Evolutionary conservation across 2,888 invertebrate species (phyloP).

Genomic region (Lagria hirta): DNA sequence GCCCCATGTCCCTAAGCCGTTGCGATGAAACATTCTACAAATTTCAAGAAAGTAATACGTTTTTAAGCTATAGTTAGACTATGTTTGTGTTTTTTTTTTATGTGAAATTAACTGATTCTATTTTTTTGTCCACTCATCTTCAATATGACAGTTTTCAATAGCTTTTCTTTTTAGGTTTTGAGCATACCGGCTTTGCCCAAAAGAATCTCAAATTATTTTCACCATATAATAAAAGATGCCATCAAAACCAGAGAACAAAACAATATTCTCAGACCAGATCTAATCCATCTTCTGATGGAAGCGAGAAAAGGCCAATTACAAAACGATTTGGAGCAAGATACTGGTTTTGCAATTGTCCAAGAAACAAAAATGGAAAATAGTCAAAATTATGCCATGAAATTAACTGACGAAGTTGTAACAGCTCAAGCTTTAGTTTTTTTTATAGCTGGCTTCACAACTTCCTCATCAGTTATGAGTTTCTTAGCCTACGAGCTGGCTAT

Average conservation of each 20-base stretch:
- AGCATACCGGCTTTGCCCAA: conserved; percentile 15
- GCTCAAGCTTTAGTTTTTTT: conserved; percentile 60
- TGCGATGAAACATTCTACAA: no score
- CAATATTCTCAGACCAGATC: conserved; percentile 57
- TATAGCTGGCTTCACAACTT: conserved; percentile 57
- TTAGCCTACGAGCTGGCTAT: conserved; percentile 60
- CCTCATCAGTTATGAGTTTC: conserved; percentile 55
- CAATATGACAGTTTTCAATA: no score
- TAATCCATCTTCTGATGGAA: conserved; percentile 61
- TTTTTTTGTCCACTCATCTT: no score
- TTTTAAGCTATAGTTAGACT: no score
- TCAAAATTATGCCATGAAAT: conserved; percentile 29
- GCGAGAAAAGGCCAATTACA: conserved; percentile 34
- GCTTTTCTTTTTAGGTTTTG: conserved; percentile 18
- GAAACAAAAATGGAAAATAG: conserved; percentile 42
- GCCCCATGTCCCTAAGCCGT: no score
- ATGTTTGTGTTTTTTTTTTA: no score
- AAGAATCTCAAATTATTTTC: conserved; percentile 34
- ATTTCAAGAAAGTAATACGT: no score
- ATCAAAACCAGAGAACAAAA: conserved; percentile 54
- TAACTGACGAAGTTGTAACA: conserved; percentile 55
- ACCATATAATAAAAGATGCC: conserved; percentile 43
- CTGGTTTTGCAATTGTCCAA: conserved; percentile 40
- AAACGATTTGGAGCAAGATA: conserved; percentile 17
- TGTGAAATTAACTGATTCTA: no score